Base-by-base conservation (phyloP, 2,113 vertebrate species). In the Baryphthengus martii region DNA sequence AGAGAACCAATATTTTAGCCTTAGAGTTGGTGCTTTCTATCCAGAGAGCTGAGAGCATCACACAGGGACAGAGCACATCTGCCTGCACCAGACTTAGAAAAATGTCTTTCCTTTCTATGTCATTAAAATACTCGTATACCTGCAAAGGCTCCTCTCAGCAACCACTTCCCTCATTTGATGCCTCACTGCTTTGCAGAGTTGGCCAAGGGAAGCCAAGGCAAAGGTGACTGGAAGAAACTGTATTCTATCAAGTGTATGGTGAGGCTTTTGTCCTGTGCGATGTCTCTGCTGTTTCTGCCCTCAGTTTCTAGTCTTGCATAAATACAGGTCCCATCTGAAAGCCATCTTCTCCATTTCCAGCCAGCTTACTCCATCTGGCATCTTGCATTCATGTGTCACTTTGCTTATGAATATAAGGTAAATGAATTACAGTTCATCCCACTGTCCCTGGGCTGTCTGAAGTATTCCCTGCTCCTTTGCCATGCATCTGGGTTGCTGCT, bases 1-100 rank as follows among this genome's bases (percentile, higher is more conserved):
- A 90, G 82, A 45, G 94, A 90, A 93, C 19, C 35, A 59, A 0
- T 87, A 58, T 85, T 93, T 95, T 96, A 62, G 52, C 44, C 75
- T 72, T 86, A 47, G 56, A 92, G 55, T 56, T 73, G 45, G 39
- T 78, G 47, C 37, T 92, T 10, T 81, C 44, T 44, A 44, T 47
- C 37, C 82, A 33, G 59, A 59, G 62, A 80, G 40, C 73, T 82
- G 66, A 72, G 44, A 85, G 33, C 47, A 42, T 68, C 49, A 26
- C 66, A 58, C 0, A 1, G 52, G 52, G 40, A 29, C 17, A 53
- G 25, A 56, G 26, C 25, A 18, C 42, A 44, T 44, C 49, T 79
- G n/a, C n/a, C 20, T 77, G 33, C 67, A 13, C 25, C 42, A 42
- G 55, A 23, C 49, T 58, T 76, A 28, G 0, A 77, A 45, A 82